Evolutionary conservation across 2,797 vertebrate genomes (phyloP), one percentile per base, ranked within the genome.

Genomic region (Melanotaenia pygmaea): DNA sequence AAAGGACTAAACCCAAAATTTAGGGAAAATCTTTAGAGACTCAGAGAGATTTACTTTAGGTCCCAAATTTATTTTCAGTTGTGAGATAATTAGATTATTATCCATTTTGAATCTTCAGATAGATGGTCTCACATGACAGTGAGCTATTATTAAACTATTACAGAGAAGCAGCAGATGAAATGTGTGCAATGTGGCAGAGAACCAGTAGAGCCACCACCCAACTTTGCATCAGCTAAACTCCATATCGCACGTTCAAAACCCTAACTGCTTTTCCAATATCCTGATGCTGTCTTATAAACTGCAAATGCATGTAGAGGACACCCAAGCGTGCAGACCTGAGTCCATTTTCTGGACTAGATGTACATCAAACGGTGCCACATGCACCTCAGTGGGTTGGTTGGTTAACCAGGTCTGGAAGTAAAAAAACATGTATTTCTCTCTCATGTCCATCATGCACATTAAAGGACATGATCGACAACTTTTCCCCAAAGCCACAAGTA

Each of bases 381-480:
- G 67, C 8, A 40, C 50, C 38, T 59, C 50, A 16, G 13, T 22
- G 1, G 72, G 76, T 80, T 60, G 34, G 67, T 28, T 66, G 32
- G 72, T 66, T 66, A 70, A 68, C 45, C 40, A 20, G 40, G 47
- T 77, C 79, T 61, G 34, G 59, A 35, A 18, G 60, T 54, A 57
- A 67, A 71, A 61, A 79, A 67, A 58, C 28, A 64, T 18, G 56
- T 37, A 54, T 35, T 28, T 43, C 66, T 57, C 56, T 53, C 51
- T 63, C 16, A n/a, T 43, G 63, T 72, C 82, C 74, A 37, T 68
- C 54, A 26, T n/a, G 64, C 22, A 51, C 76, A 59, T 78, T 70
- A 76, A 74, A 82, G 69, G 59, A 76, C 67, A 66, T n/a, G 79
- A 68, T 53, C 56, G 74, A 72, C 65, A 59, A 30, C 57, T 47